A percentile compares a stretch with the other conserved stretches of the same genome.
Conservation (phyloP, 2,113 vertebrate genomes). For the Myrmophylax atrothorax region DNA sequence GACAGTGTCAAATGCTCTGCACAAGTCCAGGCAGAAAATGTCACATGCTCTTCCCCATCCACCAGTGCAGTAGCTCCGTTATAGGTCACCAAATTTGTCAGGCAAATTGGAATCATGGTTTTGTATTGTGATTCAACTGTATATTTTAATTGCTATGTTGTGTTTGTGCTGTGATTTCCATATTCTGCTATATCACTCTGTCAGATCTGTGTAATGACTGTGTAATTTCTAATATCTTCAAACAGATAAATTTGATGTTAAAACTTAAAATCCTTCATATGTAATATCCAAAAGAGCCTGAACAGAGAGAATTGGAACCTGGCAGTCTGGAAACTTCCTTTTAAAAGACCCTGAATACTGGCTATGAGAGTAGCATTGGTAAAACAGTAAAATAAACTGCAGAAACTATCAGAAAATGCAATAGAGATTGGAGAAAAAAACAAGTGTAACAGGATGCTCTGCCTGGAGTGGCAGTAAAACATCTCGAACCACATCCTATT, state of each 20-base stretch:
- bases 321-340: not conserved
- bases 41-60: not conserved
- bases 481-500: not conserved
- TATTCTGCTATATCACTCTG: not conserved
- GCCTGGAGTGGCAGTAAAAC: not conserved
- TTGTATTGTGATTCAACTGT: not conserved
- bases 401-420: not conserved
- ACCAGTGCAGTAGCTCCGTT: not conserved
- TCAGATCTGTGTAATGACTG: not conserved
- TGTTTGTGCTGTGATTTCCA: not conserved
- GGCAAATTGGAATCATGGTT: not conserved
- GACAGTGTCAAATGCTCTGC: not conserved
- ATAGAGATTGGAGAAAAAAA: not conserved
- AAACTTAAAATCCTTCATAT: not conserved
- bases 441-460: not conserved
- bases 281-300: not conserved
- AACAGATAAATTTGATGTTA: not conserved
- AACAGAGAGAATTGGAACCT: not conserved
- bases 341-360: not conserved
- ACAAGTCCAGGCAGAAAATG: not conserved
- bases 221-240: not conserved
- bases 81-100: not conserved
- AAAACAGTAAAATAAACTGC: not conserved
- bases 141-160: not conserved
- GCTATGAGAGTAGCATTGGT: not conserved